Evolutionary conservation across 2,113 vertebrate species (phyloP).

Genomic region (Urocolius indicus): DNA sequence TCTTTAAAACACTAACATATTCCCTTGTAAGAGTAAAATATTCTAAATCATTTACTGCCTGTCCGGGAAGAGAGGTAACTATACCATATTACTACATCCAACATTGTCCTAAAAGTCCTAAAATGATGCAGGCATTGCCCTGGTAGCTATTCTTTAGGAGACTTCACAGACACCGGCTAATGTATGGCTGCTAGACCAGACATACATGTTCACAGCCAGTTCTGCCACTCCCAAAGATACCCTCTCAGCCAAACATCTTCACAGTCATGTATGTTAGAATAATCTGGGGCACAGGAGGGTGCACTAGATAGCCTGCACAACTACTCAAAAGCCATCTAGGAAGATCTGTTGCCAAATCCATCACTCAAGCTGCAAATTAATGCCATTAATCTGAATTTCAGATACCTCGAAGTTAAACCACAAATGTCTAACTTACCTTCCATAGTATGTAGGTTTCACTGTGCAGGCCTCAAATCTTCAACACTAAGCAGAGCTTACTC

Average conservation of each 20-base stretch:
- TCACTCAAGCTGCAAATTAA: background rate
- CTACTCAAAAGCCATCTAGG: background rate
- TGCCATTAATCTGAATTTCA: background rate
- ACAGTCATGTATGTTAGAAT: rapidly evolving
- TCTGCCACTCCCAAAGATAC: background rate
- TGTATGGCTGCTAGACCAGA: background rate
- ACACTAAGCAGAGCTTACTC: background rate
- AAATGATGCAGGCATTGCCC: background rate
- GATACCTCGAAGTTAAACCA: background rate
- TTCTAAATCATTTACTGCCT: background rate
- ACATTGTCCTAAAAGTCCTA: background rate
- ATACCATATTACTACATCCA: background rate
- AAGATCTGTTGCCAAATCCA: background rate
- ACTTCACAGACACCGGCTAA: background rate
- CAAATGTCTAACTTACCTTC: background rate
- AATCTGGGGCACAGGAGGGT: background rate
- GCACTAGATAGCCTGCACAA: background rate
- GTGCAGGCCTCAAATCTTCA: background rate
- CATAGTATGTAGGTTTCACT: background rate
- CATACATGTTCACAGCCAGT: background rate
- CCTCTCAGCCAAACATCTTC: background rate
- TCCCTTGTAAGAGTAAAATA: background rate
- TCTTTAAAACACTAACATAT: background rate
- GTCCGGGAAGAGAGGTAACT: background rate
- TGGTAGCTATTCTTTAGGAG: background rate